These are phyloP conservation scores for Sphenopsis melanotis DNA, from an alignment of 2,797 vertebrate species.

Conservation along the genomic window DNA sequence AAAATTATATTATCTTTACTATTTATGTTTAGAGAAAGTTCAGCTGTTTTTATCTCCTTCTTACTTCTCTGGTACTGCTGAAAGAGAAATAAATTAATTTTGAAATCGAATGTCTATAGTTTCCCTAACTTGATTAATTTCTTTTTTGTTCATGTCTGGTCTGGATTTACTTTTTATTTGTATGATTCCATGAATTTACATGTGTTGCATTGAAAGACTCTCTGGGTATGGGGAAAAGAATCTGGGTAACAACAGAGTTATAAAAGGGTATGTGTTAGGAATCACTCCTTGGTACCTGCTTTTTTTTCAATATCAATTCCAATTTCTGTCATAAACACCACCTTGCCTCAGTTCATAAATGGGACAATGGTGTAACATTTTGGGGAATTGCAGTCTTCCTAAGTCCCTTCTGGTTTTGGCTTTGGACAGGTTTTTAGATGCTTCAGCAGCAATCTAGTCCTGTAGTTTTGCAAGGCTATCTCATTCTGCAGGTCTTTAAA, in stretches of 20 bases:
- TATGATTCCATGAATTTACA: not conserved
- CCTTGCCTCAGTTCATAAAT: not conserved
- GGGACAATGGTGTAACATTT: not conserved
- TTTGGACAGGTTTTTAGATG: not conserved
- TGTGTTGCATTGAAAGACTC: fast-evolving
- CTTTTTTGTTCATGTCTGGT: not conserved
- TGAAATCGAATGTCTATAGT: not conserved
- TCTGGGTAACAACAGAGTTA: not conserved
- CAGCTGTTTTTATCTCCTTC: not conserved
- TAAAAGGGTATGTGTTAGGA: not conserved
- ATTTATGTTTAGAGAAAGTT: not conserved
- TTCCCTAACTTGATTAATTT: not conserved
- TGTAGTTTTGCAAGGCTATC: not conserved
- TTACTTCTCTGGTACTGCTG: not conserved
- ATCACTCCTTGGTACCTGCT: not conserved
- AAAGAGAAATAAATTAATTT: not conserved
- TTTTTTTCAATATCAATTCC: not conserved
- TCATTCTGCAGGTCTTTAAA: not conserved
- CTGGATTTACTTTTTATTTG: not conserved
- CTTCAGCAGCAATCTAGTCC: not conserved
- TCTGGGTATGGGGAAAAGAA: not conserved
- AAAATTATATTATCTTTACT: not conserved
- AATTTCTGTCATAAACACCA: not conserved
- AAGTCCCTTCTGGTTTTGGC: not conserved
- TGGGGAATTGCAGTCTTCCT: not conserved